Conservation (phyloP, 2,797 vertebrate genomes). For the Enteromius anoplus region DNA sequence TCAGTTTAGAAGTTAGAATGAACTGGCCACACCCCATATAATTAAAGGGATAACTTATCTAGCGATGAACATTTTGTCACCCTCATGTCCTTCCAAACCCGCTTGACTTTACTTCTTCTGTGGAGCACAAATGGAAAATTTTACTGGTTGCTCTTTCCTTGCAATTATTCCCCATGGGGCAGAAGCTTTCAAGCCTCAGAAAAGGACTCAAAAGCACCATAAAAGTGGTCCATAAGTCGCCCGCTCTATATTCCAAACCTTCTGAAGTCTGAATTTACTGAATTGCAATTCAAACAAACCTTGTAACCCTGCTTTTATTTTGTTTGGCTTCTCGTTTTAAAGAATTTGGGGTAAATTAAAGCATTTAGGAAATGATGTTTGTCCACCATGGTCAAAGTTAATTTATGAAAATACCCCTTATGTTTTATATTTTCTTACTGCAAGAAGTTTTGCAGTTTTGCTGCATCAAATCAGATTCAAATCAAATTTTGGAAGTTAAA, state of each 20-base stretch:
- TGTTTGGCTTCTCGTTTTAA: background rate
- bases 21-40: background rate
- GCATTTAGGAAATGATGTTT: background rate
- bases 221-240: slow-evolving; percentile 8
- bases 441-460: background rate
- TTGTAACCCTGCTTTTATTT: background rate
- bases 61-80: background rate
- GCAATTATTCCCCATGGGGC: slow-evolving; percentile 6
- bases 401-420: background rate
- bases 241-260: background rate
- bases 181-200: slow-evolving; percentile 10
- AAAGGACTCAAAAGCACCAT: slow-evolving; percentile 3
- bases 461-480: background rate
- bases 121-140: background rate
- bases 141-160: slow-evolving; percentile 16
- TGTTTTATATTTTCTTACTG: background rate
- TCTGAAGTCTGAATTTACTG: background rate
- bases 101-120: background rate
- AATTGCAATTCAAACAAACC: slow-evolving; percentile 13
- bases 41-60: background rate
- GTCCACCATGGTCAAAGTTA: background rate
- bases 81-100: background rate
- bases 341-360: background rate
- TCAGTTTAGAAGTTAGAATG: background rate
- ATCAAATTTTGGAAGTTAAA: background rate